These are phyloP conservation scores for Holotrichia oblita DNA, from an alignment of 1,140 invertebrate species.

Conservation along the genomic window DNA sequence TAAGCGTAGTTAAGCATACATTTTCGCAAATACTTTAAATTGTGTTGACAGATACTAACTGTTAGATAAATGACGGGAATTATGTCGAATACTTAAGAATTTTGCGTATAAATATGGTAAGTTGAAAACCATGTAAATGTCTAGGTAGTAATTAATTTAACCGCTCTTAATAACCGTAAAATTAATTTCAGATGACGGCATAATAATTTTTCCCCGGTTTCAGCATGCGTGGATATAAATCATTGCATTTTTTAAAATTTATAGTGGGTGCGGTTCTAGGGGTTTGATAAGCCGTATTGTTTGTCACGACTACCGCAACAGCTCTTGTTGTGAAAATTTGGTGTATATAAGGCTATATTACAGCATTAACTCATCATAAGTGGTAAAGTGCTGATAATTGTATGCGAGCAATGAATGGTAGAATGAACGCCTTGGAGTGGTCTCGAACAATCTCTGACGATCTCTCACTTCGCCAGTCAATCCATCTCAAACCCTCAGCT, in stretches of 20 bases:
- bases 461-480: too few relatives aligned
- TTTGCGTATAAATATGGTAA: constrained; percentile 33
- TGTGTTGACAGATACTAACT: background rate
- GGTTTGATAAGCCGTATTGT: too few relatives aligned
- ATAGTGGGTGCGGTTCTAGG: too few relatives aligned
- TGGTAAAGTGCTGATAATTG: too few relatives aligned
- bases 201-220: background rate
- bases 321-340: too few relatives aligned
- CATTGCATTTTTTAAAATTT: background rate
- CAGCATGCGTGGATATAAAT: background rate
- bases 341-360: too few relatives aligned
- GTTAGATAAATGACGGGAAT: background rate
- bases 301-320: too few relatives aligned
- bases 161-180: constrained; percentile 19
- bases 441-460: too few relatives aligned
- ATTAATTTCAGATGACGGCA: constrained; percentile 12
- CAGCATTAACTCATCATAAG: too few relatives aligned
- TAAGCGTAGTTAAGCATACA: background rate
- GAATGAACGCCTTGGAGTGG: too few relatives aligned
- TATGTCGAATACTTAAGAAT: background rate
- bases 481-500: too few relatives aligned
- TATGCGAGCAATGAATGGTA: too few relatives aligned
- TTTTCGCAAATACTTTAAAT: constrained; percentile 17
- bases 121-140: constrained; percentile 9
- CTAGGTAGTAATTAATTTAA: constrained; percentile 25